These are phyloP conservation scores for Cryptoprocta ferox DNA, from an alignment of 2,797 vertebrate species.

Conservation along the genomic window DNA sequence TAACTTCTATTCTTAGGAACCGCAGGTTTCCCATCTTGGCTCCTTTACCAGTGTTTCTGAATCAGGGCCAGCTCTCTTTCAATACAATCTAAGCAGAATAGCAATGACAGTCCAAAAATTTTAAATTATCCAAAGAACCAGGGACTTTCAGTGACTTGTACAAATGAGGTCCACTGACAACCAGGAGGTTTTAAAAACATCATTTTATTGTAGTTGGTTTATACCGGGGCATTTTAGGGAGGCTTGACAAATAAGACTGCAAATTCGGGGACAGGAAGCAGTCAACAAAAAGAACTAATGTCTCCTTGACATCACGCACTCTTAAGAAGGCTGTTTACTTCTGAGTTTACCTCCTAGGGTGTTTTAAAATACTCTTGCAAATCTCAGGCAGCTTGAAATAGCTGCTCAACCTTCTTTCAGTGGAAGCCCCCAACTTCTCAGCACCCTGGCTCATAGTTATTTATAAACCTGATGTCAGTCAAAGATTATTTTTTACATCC, in stretches of 20 bases:
- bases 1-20: conserved; percentile 81
- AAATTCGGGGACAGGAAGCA: conserved; percentile 64
- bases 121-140: conserved; percentile 6
- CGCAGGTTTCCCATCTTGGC: conserved; percentile 77
- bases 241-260: conserved; percentile 62
- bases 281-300: conserved; percentile 62
- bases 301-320: conserved; percentile 60
- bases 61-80: conserved; percentile 61
- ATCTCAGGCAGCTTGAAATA: conserved; percentile 69
- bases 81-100: conserved; percentile 66
- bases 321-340: conserved; percentile 69
- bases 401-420: conserved; percentile 68
- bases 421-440: conserved; percentile 51
- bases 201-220: conserved; percentile 40
- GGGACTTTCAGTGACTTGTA: conserved; percentile 23
- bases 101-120: conserved; percentile 64
- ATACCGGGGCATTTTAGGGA: conserved; percentile 46
- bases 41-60: conserved; percentile 76
- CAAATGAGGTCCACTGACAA: neutral
- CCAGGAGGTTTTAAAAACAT: conserved; percentile 14
- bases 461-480: conserved; percentile 77
- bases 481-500: conserved; percentile 66
- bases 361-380: conserved; percentile 75
- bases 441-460: conserved; percentile 66
- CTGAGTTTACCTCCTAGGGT: conserved; percentile 69